Percentiles rank a stretch among this genome's conserved stretches.
Conservation (phyloP, 1,140 invertebrate genomes). For the Atta texana region DNA sequence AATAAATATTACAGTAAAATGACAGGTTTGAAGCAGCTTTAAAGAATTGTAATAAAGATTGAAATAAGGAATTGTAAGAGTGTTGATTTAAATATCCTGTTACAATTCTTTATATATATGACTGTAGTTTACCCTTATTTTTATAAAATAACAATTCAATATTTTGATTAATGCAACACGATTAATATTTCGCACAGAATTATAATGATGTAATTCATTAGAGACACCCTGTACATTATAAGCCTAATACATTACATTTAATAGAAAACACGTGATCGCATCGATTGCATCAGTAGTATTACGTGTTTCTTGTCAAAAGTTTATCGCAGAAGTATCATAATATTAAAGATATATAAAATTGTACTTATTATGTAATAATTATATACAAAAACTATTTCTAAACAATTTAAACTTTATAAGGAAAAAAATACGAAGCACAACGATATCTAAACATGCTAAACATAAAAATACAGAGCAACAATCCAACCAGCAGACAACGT, state of each 20-base stretch:
- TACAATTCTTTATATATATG: neutral
- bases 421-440: conserved; percentile 3
- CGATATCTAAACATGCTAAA: neutral
- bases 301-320: conserved; percentile 31
- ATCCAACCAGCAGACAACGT: no score
- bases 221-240: neutral
- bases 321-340: conserved; percentile 30
- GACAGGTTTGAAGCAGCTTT: neutral
- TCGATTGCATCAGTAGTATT: conserved; percentile 12
- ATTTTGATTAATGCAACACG: conserved; percentile 10
- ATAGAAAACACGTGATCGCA: conserved; percentile 42
- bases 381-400: conserved; percentile 38
- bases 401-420: neutral
- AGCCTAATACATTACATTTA: neutral
- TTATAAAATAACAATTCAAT: conserved; percentile 19
- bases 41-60: neutral
- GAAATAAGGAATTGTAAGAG: neutral
- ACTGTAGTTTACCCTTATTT: neutral
- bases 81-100: neutral
- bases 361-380: conserved; percentile 30
- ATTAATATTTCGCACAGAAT: neutral
- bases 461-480: neutral
- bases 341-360: conserved; percentile 9
- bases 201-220: conserved; percentile 5
- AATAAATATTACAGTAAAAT: neutral